Conservation (phyloP, 2,113 vertebrate species). For the Propithecus coquereli region DNA sequence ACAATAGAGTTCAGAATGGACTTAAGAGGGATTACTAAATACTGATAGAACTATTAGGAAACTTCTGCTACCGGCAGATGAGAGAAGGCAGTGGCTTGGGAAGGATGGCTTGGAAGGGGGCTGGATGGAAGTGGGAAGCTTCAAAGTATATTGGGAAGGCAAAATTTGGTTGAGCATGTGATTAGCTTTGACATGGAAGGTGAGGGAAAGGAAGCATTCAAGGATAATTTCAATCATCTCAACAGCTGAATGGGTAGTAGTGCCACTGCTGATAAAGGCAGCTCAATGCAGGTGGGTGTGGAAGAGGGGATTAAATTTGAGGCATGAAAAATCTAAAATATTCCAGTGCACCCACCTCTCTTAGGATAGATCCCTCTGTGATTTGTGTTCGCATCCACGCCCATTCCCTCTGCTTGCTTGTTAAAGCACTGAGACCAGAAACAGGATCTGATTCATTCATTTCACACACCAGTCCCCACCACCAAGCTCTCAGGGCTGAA, state of each 20-base stretch:
- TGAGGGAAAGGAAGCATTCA: neutral
- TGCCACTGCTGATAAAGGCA: neutral
- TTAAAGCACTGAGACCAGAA: neutral
- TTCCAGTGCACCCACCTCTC: neutral
- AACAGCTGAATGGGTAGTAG: neutral
- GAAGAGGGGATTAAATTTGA: neutral
- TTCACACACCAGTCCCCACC: neutral
- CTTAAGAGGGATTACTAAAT: neutral
- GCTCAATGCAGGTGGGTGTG: neutral
- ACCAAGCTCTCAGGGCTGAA: neutral
- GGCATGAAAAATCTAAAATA: neutral
- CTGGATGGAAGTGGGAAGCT: neutral
- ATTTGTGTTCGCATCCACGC: neutral
- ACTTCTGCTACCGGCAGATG: neutral
- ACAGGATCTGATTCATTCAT: neutral
- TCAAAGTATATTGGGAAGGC: constrained; percentile 7
- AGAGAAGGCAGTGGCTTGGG: neutral
- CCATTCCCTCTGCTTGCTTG: neutral
- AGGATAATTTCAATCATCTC: constrained; percentile 17
- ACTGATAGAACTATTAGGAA: neutral
- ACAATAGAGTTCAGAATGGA: neutral
- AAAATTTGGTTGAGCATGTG: constrained; percentile 25
- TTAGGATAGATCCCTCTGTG: neutral
- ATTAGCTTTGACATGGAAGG: neutral
- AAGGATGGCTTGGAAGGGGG: neutral